These are phyloP conservation scores for Kryphioiulus occultus DNA, from an alignment of 2,888 invertebrate genomes.

Conservation along the genomic window DNA sequence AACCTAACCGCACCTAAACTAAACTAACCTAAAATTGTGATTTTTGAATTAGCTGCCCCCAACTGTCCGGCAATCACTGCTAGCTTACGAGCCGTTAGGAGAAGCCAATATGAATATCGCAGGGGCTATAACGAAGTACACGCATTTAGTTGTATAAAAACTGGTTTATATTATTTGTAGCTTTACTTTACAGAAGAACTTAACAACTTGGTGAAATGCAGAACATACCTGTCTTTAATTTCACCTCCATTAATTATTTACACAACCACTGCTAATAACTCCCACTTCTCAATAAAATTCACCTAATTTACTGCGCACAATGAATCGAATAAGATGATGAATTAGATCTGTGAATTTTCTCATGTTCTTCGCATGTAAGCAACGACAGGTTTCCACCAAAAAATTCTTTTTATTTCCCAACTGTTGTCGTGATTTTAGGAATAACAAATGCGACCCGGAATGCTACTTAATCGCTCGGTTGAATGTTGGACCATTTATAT, in stretches of 20 bases:
- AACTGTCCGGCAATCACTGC: too few relatives aligned
- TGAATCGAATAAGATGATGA: too few relatives aligned
- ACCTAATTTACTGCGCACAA: not conserved
- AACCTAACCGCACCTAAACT: too few relatives aligned
- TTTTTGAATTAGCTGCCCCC: too few relatives aligned
- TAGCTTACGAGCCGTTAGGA: too few relatives aligned
- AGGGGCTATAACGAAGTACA: too few relatives aligned
- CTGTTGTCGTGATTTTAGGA: slow-evolving; percentile 29
- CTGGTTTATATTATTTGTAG: too few relatives aligned
- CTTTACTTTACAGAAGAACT: not conserved
- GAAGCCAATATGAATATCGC: too few relatives aligned
- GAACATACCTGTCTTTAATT: not conserved
- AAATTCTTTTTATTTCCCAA: not conserved
- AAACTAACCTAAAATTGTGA: too few relatives aligned
- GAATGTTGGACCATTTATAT: slow-evolving; percentile 32
- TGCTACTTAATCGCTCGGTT: slow-evolving; percentile 31
- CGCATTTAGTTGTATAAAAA: too few relatives aligned
- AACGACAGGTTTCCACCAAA: not conserved
- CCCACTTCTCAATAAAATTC: not conserved
- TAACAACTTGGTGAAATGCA: not conserved
- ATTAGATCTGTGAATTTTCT: not conserved
- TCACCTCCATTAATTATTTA: not conserved
- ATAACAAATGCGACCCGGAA: slow-evolving; percentile 29
- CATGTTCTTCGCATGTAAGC: not conserved
- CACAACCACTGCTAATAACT: not conserved